Conservation (phyloP, 1,140 invertebrate species). For the Charaxes varanes region DNA sequence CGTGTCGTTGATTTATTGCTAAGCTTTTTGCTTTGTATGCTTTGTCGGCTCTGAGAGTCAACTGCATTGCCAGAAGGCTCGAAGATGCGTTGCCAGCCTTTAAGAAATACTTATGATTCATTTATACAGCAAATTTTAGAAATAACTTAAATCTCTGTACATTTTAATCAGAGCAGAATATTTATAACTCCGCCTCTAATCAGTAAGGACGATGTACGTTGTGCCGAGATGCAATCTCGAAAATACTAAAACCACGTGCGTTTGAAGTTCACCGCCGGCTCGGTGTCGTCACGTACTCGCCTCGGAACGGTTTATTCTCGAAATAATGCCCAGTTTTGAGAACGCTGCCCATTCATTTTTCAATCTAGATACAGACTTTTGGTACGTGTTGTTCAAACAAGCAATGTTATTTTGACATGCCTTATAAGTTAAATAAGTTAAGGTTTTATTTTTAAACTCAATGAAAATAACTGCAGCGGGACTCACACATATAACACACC, state of each 20-base stretch:
- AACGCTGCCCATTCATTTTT: conserved; percentile 25
- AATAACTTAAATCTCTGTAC: too few species aligned
- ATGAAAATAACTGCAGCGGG: too few species aligned
- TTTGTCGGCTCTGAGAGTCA: too few species aligned
- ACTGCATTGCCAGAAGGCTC: too few species aligned
- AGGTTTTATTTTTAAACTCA: too few species aligned
- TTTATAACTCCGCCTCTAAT: conserved; percentile 4
- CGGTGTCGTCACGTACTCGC: conserved; percentile 18
- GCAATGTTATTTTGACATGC: neutral
- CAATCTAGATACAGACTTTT: conserved; percentile 26
- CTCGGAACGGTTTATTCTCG: conserved; percentile 22
- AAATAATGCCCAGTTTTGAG: conserved; percentile 24
- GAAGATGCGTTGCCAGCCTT: too few species aligned
- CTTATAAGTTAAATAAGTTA: too few species aligned
- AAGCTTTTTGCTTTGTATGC: too few species aligned
- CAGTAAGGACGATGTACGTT: conserved; percentile 2
- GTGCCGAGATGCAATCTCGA: conserved; percentile 15
- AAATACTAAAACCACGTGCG: conserved; percentile 12
- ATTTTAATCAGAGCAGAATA: too few species aligned
- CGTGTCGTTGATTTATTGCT: conserved; percentile 30
- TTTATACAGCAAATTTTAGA: too few species aligned
- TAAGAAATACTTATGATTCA: too few species aligned
- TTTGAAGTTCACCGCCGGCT: conserved; percentile 21
- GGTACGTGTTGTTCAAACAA: conserved; percentile 16
- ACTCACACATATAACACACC: too few species aligned